Conservation (phyloP, 2,113 vertebrate genomes). For the Bufo gargarizans region DNA sequence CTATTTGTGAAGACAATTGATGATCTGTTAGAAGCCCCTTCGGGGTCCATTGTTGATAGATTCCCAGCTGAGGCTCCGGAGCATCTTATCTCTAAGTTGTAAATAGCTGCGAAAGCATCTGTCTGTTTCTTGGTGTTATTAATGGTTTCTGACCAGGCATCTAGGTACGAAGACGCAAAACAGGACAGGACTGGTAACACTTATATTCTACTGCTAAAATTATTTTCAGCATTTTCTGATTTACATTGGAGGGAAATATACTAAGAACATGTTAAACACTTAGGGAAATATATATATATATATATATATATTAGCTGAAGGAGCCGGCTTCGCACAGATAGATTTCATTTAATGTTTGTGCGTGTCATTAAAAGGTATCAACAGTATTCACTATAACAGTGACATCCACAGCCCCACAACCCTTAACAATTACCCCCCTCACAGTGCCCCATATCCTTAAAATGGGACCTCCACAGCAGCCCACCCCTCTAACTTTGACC, state of each 20-base stretch:
- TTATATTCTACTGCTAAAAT: background rate
- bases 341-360: too few species aligned
- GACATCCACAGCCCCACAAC: too few species aligned
- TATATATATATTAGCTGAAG: too few species aligned
- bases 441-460: too few species aligned
- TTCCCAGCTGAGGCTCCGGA: constrained; percentile 12
- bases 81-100: constrained; percentile 30
- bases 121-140: constrained; percentile 8
- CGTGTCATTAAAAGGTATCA: too few species aligned
- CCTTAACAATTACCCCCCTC: too few species aligned
- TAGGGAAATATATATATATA: background rate
- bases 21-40: background rate
- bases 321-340: too few species aligned
- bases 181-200: background rate
- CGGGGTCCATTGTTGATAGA: constrained; percentile 28
- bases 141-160: background rate
- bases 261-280: background rate
- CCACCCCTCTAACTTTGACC: too few species aligned
- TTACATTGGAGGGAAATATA: background rate
- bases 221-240: background rate
- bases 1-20: constrained; percentile 12
- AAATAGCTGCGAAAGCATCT: constrained; percentile 42
- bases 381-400: too few species aligned
- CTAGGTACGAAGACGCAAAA: background rate
- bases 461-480: too few species aligned